Conservation (phyloP, 2,888 invertebrate species). For the Hirtodrosophila cameraria region DNA sequence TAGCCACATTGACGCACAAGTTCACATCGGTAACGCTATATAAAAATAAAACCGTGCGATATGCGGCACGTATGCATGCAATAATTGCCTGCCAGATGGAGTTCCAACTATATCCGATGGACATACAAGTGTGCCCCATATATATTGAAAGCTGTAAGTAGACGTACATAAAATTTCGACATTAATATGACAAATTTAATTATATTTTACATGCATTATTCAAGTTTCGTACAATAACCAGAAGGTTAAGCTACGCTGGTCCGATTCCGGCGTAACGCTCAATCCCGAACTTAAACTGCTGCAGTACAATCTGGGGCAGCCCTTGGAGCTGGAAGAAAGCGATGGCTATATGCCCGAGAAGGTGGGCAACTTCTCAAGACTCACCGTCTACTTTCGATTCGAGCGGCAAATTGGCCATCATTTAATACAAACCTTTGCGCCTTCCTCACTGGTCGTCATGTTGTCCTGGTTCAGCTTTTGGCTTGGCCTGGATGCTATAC, state of each 20-base stretch:
- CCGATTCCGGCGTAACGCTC: conserved; percentile 89
- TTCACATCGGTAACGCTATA: conserved; percentile 92
- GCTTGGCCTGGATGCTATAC: conserved; percentile 93
- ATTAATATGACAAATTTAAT: background rate
- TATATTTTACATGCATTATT: conserved; percentile 33
- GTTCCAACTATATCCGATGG: conserved; percentile 93
- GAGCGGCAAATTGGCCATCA: conserved; percentile 94
- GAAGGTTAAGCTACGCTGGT: conserved; percentile 91
- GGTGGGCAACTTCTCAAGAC: conserved; percentile 92
- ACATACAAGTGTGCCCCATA: conserved; percentile 93
- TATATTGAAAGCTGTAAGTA: conserved; percentile 93
- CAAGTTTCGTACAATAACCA: conserved; percentile 92
- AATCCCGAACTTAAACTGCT: conserved; percentile 91
- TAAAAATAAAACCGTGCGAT: conserved; percentile 91
- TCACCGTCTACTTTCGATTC: conserved; percentile 91
- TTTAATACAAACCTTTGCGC: conserved; percentile 93
- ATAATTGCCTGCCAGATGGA: conserved; percentile 95
- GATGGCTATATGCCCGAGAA: conserved; percentile 91
- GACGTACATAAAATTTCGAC: too few relatives aligned
- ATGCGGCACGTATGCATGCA: conserved; percentile 92
- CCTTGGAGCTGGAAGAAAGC: conserved; percentile 89
- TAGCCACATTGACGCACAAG: conserved; percentile 91
- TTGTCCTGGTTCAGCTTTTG: conserved; percentile 95
- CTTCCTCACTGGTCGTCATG: conserved; percentile 92
- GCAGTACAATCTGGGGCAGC: conserved; percentile 91